phyloP scores from a whole-genome alignment of 2,113 vertebrate species.

The Todiramphus chloris region DNA sequence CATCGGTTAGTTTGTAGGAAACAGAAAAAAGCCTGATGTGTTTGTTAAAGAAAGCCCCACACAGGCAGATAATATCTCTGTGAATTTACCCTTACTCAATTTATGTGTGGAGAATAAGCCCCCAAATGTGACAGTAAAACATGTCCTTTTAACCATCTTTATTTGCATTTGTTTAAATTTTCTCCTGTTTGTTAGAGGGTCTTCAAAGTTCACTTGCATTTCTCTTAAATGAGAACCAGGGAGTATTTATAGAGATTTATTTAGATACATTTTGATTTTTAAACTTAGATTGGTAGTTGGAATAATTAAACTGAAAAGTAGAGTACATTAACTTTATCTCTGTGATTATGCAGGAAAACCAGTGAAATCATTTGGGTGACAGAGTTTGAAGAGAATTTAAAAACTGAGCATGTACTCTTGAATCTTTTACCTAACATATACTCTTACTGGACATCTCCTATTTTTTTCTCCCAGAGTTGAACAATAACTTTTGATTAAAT shows the following conservation, averaged over 20 bases:
- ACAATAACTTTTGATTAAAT: constrained; percentile 73
- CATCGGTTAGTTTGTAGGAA: fast-evolving
- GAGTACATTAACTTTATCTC: neutral
- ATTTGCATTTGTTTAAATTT: neutral
- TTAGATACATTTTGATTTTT: neutral
- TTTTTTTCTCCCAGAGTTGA: constrained; percentile 53
- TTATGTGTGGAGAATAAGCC: neutral
- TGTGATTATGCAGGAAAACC: neutral
- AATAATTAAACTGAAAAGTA: neutral
- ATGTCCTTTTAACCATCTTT: neutral
- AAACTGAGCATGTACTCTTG: neutral
- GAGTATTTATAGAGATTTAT: neutral
- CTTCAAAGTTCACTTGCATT: neutral
- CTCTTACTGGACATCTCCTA: neutral
- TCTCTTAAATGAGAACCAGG: neutral
- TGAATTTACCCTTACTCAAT: neutral
- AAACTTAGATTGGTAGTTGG: neutral
- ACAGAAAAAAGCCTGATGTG: neutral
- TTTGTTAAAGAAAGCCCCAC: neutral
- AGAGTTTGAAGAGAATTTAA: constrained; percentile 30
- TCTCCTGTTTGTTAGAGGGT: neutral
- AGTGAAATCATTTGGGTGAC: constrained; percentile 3
- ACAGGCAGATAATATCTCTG: neutral
- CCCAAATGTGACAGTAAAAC: neutral
- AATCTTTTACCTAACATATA: neutral